Percentiles rank a stretch among this genome's conserved stretches.
Conservation (phyloP, 2,113 vertebrate species). For the Odocoileus virginianus region DNA sequence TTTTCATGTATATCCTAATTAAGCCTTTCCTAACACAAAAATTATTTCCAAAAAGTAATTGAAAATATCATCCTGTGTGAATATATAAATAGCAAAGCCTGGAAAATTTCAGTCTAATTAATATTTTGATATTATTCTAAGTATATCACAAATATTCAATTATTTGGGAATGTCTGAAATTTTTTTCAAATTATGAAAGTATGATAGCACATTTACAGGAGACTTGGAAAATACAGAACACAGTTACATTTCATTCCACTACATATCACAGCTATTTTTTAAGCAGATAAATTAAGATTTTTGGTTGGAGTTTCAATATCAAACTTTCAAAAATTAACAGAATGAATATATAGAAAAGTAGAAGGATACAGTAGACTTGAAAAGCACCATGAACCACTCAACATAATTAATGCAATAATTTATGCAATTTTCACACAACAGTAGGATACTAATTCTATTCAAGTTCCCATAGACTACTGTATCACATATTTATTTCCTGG, state of each 20-base stretch:
- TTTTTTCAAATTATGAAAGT: background rate
- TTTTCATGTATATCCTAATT: background rate
- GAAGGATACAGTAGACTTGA: background rate
- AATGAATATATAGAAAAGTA: background rate
- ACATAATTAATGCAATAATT: background rate
- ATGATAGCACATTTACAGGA: background rate
- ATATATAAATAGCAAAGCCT: background rate
- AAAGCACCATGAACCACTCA: background rate
- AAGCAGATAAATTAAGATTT: background rate
- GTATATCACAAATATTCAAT: background rate
- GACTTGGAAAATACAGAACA: background rate
- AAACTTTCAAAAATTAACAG: background rate
- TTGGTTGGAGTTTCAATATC: background rate
- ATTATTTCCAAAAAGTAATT: background rate
- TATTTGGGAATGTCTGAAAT: background rate
- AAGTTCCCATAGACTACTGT: background rate
- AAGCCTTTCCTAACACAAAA: background rate
- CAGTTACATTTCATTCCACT: background rate
- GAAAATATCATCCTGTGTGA: background rate
- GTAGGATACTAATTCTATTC: background rate
- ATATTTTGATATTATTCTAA: background rate
- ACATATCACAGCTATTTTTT: background rate
- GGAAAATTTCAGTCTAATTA: background rate
- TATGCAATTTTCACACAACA: background rate
- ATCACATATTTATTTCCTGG: background rate